These are phyloP conservation scores for Ophion slaviceki DNA, from an alignment of 2,888 invertebrate genomes.

Conservation along the genomic window DNA sequence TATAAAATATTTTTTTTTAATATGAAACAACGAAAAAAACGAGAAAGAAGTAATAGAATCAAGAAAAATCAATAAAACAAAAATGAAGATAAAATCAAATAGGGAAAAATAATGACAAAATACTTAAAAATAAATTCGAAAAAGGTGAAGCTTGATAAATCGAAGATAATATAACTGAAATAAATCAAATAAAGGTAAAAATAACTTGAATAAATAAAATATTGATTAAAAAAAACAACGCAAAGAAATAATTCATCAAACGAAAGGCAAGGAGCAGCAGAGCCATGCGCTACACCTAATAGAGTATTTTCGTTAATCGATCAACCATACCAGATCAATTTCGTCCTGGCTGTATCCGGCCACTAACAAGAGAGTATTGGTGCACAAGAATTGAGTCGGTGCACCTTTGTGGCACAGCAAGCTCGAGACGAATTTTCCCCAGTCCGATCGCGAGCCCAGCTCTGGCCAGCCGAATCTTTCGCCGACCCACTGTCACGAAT, in stretches of 20 bases:
- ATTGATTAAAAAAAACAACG: too few relatives aligned
- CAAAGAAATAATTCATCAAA: too few relatives aligned
- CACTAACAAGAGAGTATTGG: conserved; percentile 75
- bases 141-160: too few relatives aligned
- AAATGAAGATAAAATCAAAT: too few relatives aligned
- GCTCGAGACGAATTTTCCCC: conserved; percentile 79
- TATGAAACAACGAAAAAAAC: neutral
- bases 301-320: neutral
- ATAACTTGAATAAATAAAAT: neutral
- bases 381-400: conserved; percentile 77
- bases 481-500: conserved; percentile 77
- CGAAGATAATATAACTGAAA: neutral
- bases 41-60: neutral
- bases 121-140: too few relatives aligned
- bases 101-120: too few relatives aligned
- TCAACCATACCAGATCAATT: conserved; percentile 68
- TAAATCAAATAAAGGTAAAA: conserved; percentile 2
- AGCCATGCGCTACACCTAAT: neutral
- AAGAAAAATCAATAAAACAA: neutral
- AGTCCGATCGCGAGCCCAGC: conserved; percentile 76
- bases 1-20: neutral
- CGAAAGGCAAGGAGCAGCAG: too few relatives aligned
- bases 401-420: conserved; percentile 76
- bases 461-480: conserved; percentile 81
- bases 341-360: conserved; percentile 76